Conservation (phyloP, 1,140 invertebrate genomes). For the Metaphire vulgaris region DNA sequence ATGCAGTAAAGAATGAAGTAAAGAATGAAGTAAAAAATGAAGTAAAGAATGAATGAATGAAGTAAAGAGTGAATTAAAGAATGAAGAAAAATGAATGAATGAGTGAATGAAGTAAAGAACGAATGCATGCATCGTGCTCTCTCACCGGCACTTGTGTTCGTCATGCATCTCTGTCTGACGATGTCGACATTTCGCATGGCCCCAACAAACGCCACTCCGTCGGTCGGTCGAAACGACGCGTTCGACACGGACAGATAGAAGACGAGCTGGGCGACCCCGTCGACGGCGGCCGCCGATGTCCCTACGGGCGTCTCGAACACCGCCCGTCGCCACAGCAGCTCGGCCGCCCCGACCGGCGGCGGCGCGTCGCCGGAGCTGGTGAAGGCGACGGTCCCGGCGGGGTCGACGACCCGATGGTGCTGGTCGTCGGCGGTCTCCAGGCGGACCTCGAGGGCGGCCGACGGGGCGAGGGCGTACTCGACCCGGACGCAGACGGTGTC, state of each 20-base stretch:
- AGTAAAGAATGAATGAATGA: background rate
- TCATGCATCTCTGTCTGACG: too few species aligned
- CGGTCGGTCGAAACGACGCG: background rate
- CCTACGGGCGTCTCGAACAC: background rate
- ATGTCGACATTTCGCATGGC: background rate
- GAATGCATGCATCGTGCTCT: too few species aligned
- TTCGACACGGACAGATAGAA: background rate
- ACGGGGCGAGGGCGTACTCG: background rate
- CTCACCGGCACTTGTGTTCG: too few species aligned
- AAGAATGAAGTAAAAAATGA: background rate
- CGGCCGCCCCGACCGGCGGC: too few species aligned
- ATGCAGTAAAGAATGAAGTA: background rate
- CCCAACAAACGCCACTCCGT: background rate
- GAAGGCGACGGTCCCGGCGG: background rate
- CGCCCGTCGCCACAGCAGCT: background rate
- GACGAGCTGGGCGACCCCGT: background rate
- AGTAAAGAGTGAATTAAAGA: background rate
- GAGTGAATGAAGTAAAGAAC: background rate
- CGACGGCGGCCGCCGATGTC: background rate
- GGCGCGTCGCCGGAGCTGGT: background rate
- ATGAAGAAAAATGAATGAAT: background rate
- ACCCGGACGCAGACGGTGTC: background rate
- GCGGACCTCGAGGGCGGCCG: background rate
- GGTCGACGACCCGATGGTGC: too few species aligned
- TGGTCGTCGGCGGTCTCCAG: too few species aligned